These are phyloP conservation scores for Watsonalla cultraria DNA, from an alignment of 2,888 invertebrate species.

Conservation along the genomic window DNA sequence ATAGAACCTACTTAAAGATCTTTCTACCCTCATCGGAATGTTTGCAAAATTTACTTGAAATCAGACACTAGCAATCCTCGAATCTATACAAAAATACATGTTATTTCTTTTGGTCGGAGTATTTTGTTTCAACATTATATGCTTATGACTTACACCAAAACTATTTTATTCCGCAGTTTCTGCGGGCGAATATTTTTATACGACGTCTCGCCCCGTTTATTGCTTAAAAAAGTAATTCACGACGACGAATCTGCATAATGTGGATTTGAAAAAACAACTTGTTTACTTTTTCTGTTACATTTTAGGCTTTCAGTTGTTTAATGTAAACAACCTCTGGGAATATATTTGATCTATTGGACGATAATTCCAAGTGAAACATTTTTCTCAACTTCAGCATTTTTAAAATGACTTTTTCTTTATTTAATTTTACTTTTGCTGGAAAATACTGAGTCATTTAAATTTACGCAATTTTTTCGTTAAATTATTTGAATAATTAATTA, in stretches of 20 bases:
- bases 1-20: too few relatives aligned
- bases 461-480: too few relatives aligned
- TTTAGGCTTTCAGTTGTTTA: constrained; percentile 22
- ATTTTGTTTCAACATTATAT: background rate
- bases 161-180: constrained; percentile 28
- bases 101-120: background rate
- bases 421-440: too few relatives aligned
- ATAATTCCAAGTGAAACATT: background rate
- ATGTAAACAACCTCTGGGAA: constrained; percentile 40
- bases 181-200: constrained; percentile 60
- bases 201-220: constrained; percentile 64
- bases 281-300: constrained; percentile 35
- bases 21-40: too few relatives aligned
- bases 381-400: background rate
- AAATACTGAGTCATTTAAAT: too few relatives aligned
- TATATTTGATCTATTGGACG: background rate
- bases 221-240: constrained; percentile 72
- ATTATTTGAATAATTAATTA: too few relatives aligned
- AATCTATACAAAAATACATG: too few relatives aligned
- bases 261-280: constrained; percentile 59
- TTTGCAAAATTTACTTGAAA: too few relatives aligned
- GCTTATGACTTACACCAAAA: constrained; percentile 24
- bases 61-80: too few relatives aligned
- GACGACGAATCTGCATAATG: constrained; percentile 71
- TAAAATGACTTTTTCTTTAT: background rate